Conservation (phyloP, 2,113 vertebrate genomes). For the Pelodiscus sinensis region DNA sequence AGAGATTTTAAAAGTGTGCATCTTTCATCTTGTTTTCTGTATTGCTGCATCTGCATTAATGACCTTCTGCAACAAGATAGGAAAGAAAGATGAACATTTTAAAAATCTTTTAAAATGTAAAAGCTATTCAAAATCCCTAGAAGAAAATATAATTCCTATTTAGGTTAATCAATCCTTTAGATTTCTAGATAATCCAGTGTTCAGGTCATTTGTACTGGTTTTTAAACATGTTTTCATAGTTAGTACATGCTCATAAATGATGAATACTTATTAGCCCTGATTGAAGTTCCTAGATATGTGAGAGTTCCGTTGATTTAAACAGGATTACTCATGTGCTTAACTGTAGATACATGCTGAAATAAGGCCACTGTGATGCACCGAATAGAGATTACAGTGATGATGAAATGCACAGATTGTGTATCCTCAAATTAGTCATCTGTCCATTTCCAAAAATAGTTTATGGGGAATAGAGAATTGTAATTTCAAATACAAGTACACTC, state of each 20-base stretch:
- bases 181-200: neutral
- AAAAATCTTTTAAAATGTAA: neutral
- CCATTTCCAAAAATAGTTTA: neutral
- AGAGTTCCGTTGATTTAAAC: constrained; percentile 1
- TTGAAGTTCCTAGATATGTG: neutral
- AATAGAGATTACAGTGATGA: neutral
- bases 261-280: neutral
- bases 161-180: neutral
- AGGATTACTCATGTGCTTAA: neutral
- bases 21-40: neutral
- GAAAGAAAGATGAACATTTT: no score
- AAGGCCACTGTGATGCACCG: neutral
- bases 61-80: no score
- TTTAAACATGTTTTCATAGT: neutral
- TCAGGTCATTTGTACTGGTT: neutral
- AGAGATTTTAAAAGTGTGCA: neutral
- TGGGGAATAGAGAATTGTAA: neutral
- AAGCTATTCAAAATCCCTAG: neutral
- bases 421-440: neutral
- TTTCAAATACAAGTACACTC: neutral
- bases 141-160: neutral
- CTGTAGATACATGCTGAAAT: neutral
- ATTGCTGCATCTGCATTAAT: neutral
- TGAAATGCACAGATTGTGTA: neutral
- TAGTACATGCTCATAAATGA: neutral